Evolutionary conservation across 2,888 invertebrate species (phyloP), one percentile per base, ranked within the genome.

Genomic region (Drosophila colorata): DNA sequence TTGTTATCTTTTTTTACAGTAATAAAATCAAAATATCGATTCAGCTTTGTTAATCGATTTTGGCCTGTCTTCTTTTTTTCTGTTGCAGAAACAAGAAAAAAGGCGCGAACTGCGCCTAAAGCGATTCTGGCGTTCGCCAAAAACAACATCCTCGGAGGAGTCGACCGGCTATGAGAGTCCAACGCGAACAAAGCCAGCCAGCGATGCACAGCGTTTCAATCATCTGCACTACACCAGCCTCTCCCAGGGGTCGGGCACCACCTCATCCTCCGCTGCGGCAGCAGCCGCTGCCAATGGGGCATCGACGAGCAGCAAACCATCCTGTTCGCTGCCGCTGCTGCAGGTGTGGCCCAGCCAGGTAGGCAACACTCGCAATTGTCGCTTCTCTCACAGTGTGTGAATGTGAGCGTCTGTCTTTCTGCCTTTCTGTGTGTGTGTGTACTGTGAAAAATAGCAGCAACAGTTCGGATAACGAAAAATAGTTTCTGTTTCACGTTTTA

Each of bases 291-390:
- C 61, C 11, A 16, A 25, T n/a, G 65, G 65, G 23, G 33, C 70
- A 65, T 59, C 71, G 76, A 53, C 71, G 47, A 85, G 84, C 69
- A 91, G 82, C 80, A 92, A 92, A 60, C 93, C 93, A 56, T 93
- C 94, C 83, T 93, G 94, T 88, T 94, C 94, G 53, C 91, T 94
- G 81, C 94, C 94, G 38, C 82, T 94, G 69, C 88, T 94, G 59
- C 94, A 95, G 92, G 95, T 95, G 83, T 95, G 95, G 95, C 95
- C 95, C 41, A 95, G 95, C 92, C 93, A 93, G 90, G 92, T 92
- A 88, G 77, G 87, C 70, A 71, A 37, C 64, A 53, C 33, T 43
- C 23, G 28, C 35, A 28, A 23, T 47, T 46, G 13, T 65, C 11
- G 43, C 37, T 51, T 37, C 38, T 35, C 33, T 33, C 33, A 33